Base-by-base conservation (phyloP, 2,113 vertebrate genomes). In the Perognathus longimembris region DNA sequence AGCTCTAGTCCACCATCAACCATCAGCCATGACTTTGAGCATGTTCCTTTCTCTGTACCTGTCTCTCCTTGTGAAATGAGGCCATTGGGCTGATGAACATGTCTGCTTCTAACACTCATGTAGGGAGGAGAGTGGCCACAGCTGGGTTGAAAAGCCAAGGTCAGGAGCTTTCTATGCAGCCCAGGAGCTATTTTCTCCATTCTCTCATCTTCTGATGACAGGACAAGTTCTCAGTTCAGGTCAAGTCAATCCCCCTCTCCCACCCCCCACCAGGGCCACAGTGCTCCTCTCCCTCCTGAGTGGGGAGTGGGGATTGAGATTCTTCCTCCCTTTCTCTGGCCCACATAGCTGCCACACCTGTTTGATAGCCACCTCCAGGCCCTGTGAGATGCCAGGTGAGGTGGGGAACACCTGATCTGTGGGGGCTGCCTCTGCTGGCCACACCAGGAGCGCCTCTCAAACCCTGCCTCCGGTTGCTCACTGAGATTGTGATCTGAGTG, bases 401-500 rank as follows among this genome's bases (percentile, higher is more conserved):
- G 69, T n/a, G 67, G 32, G 73, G 32, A 73, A n/a, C 67, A 42
- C 26, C 14, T 54, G 12, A 7, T 64, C 30, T 34, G 30, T 20
- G 45, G 82, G 61, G 77, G 79, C 75, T 86, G 88, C 66, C 32
- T 42, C 83, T 66, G 50, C 59, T 6, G 18, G 85, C 50, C 28
- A 75, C 36, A 34, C 70, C 50, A 36, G 88, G 32, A 63, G 10
- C 32, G 85, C 28, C 59, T 90, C 80, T 74, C 0, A 4, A 76
- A 73, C 73, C 50, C 80, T 92, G 82, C 54, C 79, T 76, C 67
- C 36, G 2, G 1, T 70, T 70, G 15, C 64, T 91, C 57, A 34
- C 80, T 4, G 22, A 85, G 42, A 74, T 36, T 54, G 69, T 26
- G 93, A 93, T 96, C 57, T 30, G 7, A 45, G n/a, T 32, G 40